Evolutionary conservation across 2,797 vertebrate genomes (phyloP).

Genomic region (Enteromius treurensis): DNA sequence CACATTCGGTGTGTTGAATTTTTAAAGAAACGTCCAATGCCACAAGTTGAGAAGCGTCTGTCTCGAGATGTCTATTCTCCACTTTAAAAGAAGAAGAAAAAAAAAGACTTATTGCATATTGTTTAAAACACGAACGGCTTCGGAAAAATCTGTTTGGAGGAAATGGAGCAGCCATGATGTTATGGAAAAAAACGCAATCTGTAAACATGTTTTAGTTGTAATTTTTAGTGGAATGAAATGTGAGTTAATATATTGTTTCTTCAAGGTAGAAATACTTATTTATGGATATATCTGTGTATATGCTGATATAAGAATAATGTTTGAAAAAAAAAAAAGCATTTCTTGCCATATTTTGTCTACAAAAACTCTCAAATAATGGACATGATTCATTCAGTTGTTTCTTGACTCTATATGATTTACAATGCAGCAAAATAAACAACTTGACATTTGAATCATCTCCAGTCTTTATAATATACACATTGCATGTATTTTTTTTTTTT

Average conservation of each 20-base stretch:
- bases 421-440: conserved; percentile 33
- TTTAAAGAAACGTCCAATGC: background rate
- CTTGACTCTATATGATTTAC: conserved; percentile 16
- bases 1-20: background rate
- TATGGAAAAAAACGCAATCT: conserved; percentile 75
- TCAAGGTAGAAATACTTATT: conserved; percentile 98
- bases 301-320: conserved; percentile 91
- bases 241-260: conserved; percentile 98
- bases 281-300: conserved; percentile 97
- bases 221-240: conserved; percentile 89
- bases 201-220: conserved; percentile 90
- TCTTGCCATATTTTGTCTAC: conserved; percentile 45
- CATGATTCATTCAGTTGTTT: conserved; percentile 32
- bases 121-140: conserved; percentile 23
- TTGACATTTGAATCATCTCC: background rate
- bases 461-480: background rate
- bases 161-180: conserved; percentile 5
- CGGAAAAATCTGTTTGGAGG: conserved; percentile 13
- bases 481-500: background rate
- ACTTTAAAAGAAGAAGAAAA: background rate
- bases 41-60: background rate
- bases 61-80: background rate
- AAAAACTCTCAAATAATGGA: conserved; percentile 18
- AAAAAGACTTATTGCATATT: background rate
- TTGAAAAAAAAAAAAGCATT: conserved; percentile 74